Conservation (phyloP, 1,140 invertebrate species). For the Dreissena polymorpha region DNA sequence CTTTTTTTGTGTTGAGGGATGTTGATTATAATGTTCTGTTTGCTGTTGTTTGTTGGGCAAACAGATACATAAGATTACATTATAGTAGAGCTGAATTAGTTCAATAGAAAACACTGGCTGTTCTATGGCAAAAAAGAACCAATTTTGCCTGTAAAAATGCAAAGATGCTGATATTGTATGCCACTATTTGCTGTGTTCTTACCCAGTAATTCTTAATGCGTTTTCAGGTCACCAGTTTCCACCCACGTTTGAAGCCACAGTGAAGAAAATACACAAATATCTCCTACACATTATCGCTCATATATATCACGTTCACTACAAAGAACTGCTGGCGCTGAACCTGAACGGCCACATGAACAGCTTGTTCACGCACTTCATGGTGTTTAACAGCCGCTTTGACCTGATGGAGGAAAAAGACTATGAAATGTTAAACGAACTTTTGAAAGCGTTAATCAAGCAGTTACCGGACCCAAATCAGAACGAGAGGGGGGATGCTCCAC, state of each 20-base stretch:
- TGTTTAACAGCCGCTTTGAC: conserved; percentile 91
- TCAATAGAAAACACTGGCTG: too few relatives aligned
- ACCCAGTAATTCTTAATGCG: too few relatives aligned
- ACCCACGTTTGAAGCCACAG: conserved; percentile 94
- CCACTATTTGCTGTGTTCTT: too few relatives aligned
- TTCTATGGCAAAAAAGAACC: too few relatives aligned
- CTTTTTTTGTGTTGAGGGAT: too few relatives aligned
- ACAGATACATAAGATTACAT: too few relatives aligned
- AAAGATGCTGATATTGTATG: too few relatives aligned
- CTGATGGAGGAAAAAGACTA: conserved; percentile 95
- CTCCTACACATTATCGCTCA: conserved; percentile 99
- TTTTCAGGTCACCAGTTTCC: conserved; percentile 95
- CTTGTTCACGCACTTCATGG: conserved; percentile 97
- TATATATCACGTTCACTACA: conserved; percentile 98
- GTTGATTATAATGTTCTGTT: too few relatives aligned
- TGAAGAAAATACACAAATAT: conserved; percentile 96
- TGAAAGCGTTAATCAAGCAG: conserved; percentile 71
- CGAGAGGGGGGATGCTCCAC: conserved; percentile 61
- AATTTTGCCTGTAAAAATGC: too few relatives aligned
- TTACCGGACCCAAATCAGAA: conserved; percentile 74
- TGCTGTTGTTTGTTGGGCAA: too few relatives aligned
- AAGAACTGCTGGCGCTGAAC: conserved; percentile 94
- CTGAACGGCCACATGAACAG: conserved; percentile 95
- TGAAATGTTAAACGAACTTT: conserved; percentile 88
- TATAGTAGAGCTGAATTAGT: too few relatives aligned